Evolutionary conservation across 2,888 invertebrate species (phyloP), one percentile per base, ranked within the genome.

Genomic region (Helicoverpa assulta): DNA sequence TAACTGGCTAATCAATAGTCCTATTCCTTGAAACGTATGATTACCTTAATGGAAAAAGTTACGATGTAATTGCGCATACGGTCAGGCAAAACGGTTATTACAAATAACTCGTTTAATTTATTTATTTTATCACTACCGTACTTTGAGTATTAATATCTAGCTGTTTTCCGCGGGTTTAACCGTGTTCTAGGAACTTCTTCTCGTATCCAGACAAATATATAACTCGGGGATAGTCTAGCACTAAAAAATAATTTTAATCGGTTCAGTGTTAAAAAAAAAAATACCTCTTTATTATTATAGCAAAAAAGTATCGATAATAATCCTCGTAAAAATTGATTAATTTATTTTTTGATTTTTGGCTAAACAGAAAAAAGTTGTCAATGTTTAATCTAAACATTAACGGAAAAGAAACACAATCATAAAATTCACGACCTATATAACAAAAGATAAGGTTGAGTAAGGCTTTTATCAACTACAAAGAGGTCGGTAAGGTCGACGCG

Each of bases 401-500:
- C n/a, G n/a, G n/a, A 47, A 47, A 47, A 47, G 5, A 47, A 47
- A n/a, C n/a, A n/a, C n/a, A 47, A 47, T 47, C 47, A 47, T 43
- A 47, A 47, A 47, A 47, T n/a, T 47, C 47, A 16, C 47, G 47
- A 47, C 47, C 47, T 47, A 47, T 16, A 47, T 47, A 1, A 7
- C 47, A n/a, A 12, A n/a, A 47, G 47, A 47, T 47, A 47, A n/a
- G 6, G 6, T 47, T 47, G 47, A 47, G 47, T 47, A 47, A 47
- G 47, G 47, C 47, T n/a, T 67, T 80, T 86, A 86, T 85, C 85
- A 80, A 73, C 67, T 60, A 73, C 82, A 86, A 86, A 67, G 85
- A 78, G 87, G 87, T 86, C 78, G 64, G 62, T 64, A 54, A 72
- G 80, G 85, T 82, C 80, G 62, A 61, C 68, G 56, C 66, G 51